Evolutionary conservation across 2,797 vertebrate genomes (phyloP).

Genomic region (Adrianichthys oophorus): DNA sequence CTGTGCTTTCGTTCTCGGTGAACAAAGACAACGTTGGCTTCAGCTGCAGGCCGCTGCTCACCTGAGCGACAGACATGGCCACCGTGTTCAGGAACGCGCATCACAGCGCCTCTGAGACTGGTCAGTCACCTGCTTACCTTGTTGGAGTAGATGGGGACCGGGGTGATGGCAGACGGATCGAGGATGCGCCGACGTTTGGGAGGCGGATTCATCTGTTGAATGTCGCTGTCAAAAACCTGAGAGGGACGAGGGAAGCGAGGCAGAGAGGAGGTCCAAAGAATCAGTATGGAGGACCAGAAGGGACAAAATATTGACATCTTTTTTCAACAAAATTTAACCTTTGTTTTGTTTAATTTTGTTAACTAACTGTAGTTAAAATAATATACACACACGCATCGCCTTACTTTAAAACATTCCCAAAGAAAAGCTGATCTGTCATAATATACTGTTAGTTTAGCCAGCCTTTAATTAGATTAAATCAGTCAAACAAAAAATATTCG

Average conservation of each 20-base stretch:
- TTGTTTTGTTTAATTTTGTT: no score
- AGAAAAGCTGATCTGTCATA: no score
- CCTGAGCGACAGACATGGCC: conserved; percentile 54
- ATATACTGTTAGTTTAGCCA: no score
- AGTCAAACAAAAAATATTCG: no score
- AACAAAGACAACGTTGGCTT: conserved; percentile 39
- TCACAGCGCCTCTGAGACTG: not conserved
- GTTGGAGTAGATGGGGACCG: conserved; percentile 76
- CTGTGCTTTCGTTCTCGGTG: conserved; percentile 20
- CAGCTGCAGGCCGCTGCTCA: conserved; percentile 68
- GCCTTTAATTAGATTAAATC: no score
- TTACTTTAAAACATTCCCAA: no score
- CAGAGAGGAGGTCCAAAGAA: not conserved
- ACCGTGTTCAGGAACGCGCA: not conserved
- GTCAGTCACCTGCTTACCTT: conserved; percentile 53
- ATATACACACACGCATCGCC: no score
- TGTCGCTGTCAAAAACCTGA: conserved; percentile 47
- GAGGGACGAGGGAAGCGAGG: not conserved
- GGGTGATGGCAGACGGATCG: conserved; percentile 60
- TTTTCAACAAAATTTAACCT: no score
- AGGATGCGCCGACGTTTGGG: conserved; percentile 75
- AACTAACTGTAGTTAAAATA: no score
- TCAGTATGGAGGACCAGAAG: no score
- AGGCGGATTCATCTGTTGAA: conserved; percentile 11
- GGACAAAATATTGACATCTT: no score